These are phyloP conservation scores for Agrochola litura DNA, from an alignment of 2,888 invertebrate genomes.

Conservation along the genomic window DNA sequence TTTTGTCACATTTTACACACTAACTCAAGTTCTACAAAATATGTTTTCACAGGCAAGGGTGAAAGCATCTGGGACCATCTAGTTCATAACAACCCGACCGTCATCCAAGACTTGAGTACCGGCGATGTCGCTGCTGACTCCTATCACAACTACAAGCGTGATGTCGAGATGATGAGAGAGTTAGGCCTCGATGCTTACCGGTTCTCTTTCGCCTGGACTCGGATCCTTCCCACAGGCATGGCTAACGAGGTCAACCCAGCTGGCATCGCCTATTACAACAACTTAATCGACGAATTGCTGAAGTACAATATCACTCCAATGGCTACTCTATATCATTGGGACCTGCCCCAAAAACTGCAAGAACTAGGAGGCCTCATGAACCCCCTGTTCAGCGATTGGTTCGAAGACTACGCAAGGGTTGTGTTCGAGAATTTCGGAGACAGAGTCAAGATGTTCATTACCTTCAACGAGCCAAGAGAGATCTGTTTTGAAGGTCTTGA, in stretches of 20 bases:
- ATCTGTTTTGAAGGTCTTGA: constrained; percentile 85
- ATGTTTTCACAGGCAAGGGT: constrained; percentile 70
- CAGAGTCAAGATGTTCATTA: constrained; percentile 89
- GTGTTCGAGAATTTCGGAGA: constrained; percentile 84
- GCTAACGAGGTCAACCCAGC: constrained; percentile 87
- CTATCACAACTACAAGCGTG: constrained; percentile 90
- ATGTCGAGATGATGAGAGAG: constrained; percentile 84
- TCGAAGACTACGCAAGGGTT: constrained; percentile 85
- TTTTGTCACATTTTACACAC: too few relatives aligned
- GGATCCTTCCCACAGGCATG: constrained; percentile 91
- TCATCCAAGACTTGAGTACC: constrained; percentile 79
- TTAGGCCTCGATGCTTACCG: constrained; percentile 87
- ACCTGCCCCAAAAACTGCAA: constrained; percentile 88
- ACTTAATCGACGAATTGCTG: constrained; percentile 91
- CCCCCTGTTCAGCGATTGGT: constrained; percentile 82
- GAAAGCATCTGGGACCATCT: constrained; percentile 77
- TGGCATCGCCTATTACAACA: constrained; percentile 92
- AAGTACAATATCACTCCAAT: constrained; percentile 91
- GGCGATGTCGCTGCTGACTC: constrained; percentile 91
- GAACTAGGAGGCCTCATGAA: constrained; percentile 89
- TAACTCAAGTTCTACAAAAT: too few relatives aligned
- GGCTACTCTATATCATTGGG: constrained; percentile 90
- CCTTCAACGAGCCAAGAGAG: constrained; percentile 89
- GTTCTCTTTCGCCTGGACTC: constrained; percentile 91
- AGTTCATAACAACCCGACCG: constrained; percentile 70